Evolutionary conservation across 2,797 vertebrate species (phyloP).

Genomic region (Cossypha polioptera): DNA sequence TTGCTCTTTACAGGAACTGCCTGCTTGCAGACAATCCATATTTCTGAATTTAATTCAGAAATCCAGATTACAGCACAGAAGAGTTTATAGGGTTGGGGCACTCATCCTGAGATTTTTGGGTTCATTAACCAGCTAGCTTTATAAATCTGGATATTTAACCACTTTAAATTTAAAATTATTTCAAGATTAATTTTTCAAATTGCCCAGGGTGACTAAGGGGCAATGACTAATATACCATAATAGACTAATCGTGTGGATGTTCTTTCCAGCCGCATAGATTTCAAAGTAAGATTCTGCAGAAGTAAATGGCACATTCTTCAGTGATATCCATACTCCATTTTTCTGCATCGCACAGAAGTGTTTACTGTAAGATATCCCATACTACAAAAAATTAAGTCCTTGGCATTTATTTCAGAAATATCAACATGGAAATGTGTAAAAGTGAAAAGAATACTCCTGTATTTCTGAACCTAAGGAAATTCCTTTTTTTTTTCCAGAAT

Average conservation of each 20-base stretch:
- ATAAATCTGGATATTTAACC: not conserved
- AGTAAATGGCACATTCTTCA: not conserved
- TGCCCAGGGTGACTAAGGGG: not conserved
- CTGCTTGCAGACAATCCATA: not conserved
- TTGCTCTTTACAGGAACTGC: not conserved
- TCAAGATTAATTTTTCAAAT: not conserved
- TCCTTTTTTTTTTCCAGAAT: not conserved
- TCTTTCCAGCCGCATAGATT: not conserved
- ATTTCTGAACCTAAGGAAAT: not conserved
- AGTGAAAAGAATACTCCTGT: not conserved
- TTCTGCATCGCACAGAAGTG: not conserved
- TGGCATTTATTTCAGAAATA: not conserved
- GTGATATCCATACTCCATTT: not conserved
- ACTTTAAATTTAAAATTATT: not conserved
- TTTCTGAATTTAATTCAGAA: not conserved
- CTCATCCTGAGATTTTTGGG: not conserved
- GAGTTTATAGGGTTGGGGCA: not conserved
- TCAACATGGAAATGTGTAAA: not conserved
- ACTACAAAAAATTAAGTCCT: not conserved
- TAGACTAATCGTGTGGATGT: not conserved
- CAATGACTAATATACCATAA: not conserved
- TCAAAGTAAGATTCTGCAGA: slow-evolving; percentile 9
- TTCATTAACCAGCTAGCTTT: not conserved
- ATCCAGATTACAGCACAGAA: not conserved
- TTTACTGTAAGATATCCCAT: not conserved